A percentile compares a stretch with the other conserved stretches of the same genome.
Conservation (phyloP, 92 coral and sea anemone genomes). For the Micromussa lordhowensis region DNA sequence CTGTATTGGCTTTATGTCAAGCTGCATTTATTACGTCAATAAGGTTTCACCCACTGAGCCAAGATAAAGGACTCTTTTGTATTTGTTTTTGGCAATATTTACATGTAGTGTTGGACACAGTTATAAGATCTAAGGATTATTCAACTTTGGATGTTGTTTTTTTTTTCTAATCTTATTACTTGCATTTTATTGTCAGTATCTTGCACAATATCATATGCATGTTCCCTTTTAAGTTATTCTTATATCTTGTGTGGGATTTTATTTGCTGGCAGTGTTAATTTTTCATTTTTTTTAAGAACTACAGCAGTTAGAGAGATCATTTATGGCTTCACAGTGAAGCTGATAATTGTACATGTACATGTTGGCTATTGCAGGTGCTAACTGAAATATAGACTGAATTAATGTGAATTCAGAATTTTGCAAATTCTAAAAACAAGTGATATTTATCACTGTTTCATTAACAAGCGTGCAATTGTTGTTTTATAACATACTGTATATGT, state of each 20-base stretch:
- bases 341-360: background rate
- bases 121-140: background rate
- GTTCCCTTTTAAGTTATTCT: background rate
- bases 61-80: background rate
- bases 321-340: background rate
- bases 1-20: background rate
- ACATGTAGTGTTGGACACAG: background rate
- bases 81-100: background rate
- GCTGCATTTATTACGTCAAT: background rate
- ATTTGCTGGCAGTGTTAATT: background rate
- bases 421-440: background rate
- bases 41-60: background rate
- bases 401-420: too few species aligned
- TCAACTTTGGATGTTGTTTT: background rate
- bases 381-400: background rate
- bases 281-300: background rate
- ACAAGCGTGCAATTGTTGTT: too few species aligned
- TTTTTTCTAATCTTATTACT: background rate
- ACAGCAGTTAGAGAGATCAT: background rate
- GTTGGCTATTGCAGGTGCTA: background rate
- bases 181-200: background rate
- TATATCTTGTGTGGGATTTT: background rate
- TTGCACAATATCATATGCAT: background rate
- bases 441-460: too few species aligned
- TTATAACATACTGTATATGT: too few species aligned